A percentile compares a stretch with the other conserved stretches of the same genome.
Evolutionary conservation across 2,888 invertebrate genomes (phyloP).

Genomic region (Parochlus steinenii): DNA sequence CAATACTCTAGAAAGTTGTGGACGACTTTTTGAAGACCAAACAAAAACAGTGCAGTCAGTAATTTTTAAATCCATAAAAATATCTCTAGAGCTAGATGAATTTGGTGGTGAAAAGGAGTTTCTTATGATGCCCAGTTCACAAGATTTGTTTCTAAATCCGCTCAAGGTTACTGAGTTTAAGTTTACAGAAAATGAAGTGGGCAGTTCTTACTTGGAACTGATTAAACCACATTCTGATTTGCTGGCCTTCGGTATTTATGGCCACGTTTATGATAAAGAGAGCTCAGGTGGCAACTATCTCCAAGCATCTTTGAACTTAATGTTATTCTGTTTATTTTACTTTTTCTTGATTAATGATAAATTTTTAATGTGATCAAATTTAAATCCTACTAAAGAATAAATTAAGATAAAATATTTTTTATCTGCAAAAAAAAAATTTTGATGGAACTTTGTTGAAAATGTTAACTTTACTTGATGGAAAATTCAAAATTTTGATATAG

Average conservation of each 20-base stretch:
- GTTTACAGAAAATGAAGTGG: background rate
- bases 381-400: no score
- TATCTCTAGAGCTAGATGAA: background rate
- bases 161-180: background rate
- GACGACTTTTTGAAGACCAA: conserved; percentile 13
- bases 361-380: no score
- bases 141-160: background rate
- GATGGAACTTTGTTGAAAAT: no score
- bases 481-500: no score
- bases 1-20: conserved; percentile 21
- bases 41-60: background rate
- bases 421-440: no score
- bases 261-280: background rate
- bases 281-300: no score
- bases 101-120: no score
- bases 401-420: no score
- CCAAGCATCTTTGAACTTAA: no score
- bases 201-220: background rate
- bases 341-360: no score
- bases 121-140: background rate
- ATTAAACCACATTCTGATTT: background rate
- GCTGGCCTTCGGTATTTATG: background rate
- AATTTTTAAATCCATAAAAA: background rate
- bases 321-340: no score
- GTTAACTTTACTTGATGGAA: no score